These are phyloP conservation scores for Ammodytes dubius DNA, from an alignment of 2,113 vertebrate genomes.

Conservation along the genomic window DNA sequence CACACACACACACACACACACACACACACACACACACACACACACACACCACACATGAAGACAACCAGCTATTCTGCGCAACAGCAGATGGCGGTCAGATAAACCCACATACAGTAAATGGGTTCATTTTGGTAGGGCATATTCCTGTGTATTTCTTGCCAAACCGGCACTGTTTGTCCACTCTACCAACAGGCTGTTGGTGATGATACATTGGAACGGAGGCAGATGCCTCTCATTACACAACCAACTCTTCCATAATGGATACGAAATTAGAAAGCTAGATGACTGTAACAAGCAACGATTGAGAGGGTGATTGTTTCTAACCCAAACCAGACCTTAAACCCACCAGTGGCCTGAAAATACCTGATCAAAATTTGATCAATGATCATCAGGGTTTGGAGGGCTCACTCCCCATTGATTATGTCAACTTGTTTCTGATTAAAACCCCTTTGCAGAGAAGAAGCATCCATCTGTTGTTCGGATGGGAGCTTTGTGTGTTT, in stretches of 20 bases:
- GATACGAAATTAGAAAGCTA: slow-evolving; percentile 58
- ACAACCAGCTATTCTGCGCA: slow-evolving; percentile 12
- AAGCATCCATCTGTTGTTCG: slow-evolving; percentile 58
- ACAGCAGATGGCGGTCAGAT: slow-evolving; percentile 68
- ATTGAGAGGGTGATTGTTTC: slow-evolving; percentile 23
- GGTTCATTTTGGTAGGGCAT: slow-evolving; percentile 24
- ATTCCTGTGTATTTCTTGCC: slow-evolving; percentile 44
- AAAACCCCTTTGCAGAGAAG: slow-evolving; percentile 35
- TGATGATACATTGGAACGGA: slow-evolving; percentile 59
- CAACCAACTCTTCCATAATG: slow-evolving; percentile 49
- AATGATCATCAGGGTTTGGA: slow-evolving; percentile 22
- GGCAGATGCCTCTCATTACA: slow-evolving; percentile 71
- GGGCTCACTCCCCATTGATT: slow-evolving; percentile 38
- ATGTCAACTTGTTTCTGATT: slow-evolving; percentile 46
- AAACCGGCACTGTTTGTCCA: slow-evolving; percentile 50
- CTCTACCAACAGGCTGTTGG: slow-evolving; percentile 60
- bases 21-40: slow-evolving; percentile 26
- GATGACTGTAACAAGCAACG: slow-evolving; percentile 34
- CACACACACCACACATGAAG: slow-evolving; percentile 18
- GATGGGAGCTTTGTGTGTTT: slow-evolving; percentile 51
- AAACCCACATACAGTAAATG: slow-evolving; percentile 38
- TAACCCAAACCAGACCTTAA: slow-evolving; percentile 14
- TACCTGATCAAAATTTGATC: slow-evolving; percentile 46
- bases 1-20: slow-evolving; percentile 1
- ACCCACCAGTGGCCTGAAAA: background rate